Evolutionary conservation across 2,113 vertebrate genomes (phyloP), one percentile per base, ranked within the genome.

Genomic region (Crotalus tigris): DNA sequence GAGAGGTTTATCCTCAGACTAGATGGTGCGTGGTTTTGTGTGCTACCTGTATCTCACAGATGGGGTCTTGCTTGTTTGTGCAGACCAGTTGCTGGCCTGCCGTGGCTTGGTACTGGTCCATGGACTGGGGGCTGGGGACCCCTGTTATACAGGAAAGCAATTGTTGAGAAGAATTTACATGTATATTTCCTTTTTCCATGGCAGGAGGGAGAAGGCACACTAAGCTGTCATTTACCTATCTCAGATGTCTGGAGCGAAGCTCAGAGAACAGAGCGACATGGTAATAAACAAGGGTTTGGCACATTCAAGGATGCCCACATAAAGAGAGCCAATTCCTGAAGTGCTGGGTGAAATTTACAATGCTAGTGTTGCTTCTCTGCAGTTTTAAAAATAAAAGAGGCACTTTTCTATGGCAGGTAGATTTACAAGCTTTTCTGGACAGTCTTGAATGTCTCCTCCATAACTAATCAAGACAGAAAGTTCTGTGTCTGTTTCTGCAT

Each of bases 321-420:
- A 95, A 97, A 97, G 95, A 96, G 95, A 97, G 93, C 93, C 96
- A 53, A 94, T 96, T 96, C 93, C 95, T 93, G 55, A 53, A 93
- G 57, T 46, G 92, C 92, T 95, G 94, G 93, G 89, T 93, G 95
- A 93, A 95, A 95, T 97, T 95, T 97, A 95, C 93, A 94, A 0
- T 90, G 81, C 86, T 95, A 95, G 92, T 26, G 91, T 85, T 59
- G 53, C 92, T 93, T 97, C 94, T 96, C 55, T 64, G 58, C 92
- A 92, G 51, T 54, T 85, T 93, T 90, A 94, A 94, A 96, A 92
- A 93, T 29, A 46, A 58, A 57, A 49, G 46, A 26, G 33, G 75
- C 7, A 26, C 15, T 29, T 96, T 95, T 94, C 87, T 87, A 57
- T 92, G 86, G 75, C 90, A 95, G 93, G 46, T 90, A 90, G 93